phyloP scores from a whole-genome alignment of 2,113 vertebrate genomes.

The Xiphophorus couchianus region DNA sequence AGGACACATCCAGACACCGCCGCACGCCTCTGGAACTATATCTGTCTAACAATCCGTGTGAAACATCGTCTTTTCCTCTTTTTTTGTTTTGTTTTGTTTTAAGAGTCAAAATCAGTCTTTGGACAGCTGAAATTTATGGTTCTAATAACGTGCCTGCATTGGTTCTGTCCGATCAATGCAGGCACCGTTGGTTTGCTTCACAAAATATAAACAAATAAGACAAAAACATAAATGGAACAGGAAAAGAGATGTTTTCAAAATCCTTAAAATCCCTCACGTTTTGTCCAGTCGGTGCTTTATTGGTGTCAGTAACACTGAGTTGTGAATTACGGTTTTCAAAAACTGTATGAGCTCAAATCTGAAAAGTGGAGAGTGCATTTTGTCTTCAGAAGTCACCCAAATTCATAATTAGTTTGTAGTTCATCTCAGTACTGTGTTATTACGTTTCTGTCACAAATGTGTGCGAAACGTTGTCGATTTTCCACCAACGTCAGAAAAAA shows the following conservation, averaged over 20 bases:
- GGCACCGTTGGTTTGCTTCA: neutral
- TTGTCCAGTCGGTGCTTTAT: too few relatives aligned
- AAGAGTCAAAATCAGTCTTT: neutral
- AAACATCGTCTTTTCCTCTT: neutral
- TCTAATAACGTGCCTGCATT: neutral
- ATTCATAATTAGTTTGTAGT: too few relatives aligned
- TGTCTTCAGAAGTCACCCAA: neutral
- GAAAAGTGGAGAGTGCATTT: neutral
- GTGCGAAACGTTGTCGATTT: too few relatives aligned
- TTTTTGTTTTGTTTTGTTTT: neutral
- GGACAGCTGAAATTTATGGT: neutral
- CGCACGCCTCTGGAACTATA: neutral
- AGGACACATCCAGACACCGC: neutral
- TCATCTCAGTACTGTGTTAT: neutral
- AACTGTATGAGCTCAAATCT: neutral
- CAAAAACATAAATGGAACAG: too few relatives aligned
- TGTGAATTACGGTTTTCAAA: too few relatives aligned
- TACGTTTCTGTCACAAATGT: too few relatives aligned
- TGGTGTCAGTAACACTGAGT: too few relatives aligned
- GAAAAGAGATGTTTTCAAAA: too few relatives aligned
- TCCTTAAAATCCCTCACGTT: too few relatives aligned
- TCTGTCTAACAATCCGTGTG: slow-evolving; percentile 3
- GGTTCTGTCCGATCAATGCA: neutral
- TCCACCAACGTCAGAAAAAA: too few relatives aligned
- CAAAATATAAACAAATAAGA: neutral